Conservation (phyloP, 2,113 vertebrate species). For the Xenotilapia longispinis region DNA sequence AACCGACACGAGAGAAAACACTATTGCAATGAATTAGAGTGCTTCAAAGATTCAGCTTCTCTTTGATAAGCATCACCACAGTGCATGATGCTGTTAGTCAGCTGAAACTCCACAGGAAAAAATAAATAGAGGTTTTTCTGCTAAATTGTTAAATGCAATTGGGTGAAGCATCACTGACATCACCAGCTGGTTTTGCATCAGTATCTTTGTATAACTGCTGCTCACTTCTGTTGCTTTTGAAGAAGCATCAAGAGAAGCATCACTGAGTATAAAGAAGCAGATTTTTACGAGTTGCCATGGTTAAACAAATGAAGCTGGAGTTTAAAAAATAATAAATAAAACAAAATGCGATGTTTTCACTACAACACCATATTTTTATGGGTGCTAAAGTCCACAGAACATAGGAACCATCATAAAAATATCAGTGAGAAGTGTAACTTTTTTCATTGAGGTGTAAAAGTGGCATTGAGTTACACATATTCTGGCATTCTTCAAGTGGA, state of each 20-base stretch:
- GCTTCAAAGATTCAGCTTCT: not conserved
- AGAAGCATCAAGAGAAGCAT: not conserved
- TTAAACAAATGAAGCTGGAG: not conserved
- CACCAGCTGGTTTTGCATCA: not conserved
- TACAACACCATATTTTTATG: not conserved
- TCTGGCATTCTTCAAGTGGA: constrained; percentile 61
- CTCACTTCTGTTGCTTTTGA: not conserved
- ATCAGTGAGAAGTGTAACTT: constrained; percentile 19
- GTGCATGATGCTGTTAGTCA: not conserved
- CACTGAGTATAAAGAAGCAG: not conserved
- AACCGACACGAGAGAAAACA: not conserved
- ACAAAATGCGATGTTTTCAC: not conserved
- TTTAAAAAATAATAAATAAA: not conserved
- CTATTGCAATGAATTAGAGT: not conserved
- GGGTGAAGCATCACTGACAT: not conserved
- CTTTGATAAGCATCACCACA: not conserved
- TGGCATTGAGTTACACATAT: constrained; percentile 67
- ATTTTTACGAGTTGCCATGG: not conserved
- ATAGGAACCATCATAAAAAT: constrained; percentile 28
- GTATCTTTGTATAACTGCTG: not conserved
- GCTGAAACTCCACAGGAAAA: not conserved
- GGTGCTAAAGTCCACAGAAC: not conserved
- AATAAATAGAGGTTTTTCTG: not conserved
- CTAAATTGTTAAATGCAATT: not conserved
- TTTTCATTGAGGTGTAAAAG: constrained; percentile 61